Base-by-base conservation (phyloP, 2,113 vertebrate species). In the Mungos mungo region DNA sequence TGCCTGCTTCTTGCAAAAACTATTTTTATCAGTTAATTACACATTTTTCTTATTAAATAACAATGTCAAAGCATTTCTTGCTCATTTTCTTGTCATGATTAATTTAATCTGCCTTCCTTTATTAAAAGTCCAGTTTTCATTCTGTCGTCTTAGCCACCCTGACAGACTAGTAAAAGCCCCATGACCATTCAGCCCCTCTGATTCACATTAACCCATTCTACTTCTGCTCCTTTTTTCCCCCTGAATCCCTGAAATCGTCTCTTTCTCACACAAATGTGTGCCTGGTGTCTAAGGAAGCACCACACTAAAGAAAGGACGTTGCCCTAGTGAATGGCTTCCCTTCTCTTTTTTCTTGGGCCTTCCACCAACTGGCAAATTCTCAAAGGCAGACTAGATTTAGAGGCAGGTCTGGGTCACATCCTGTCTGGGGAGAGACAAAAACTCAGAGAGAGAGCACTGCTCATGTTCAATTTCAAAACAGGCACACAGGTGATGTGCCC, bases 71-170 rank as follows among this genome's bases (percentile, higher is more conserved):
- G 83, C 38, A 9, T 96, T 98, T 98, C 97, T 98, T 86, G 96
- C 98, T 99, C 98, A 97, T 98, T 98, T 98, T 95, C 98, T 98
- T 98, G 98, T 97, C 97, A 97, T 98, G 98, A 98, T 98, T 98
- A 98, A 98, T 98, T 98, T 97, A 97, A 97, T 98, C 98, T 98
- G 97, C 98, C 97, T 96, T 97, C 97, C 94, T 98, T 98, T 98
- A 97, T 97, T 98, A 98, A 98, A 97, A 97, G 93, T 98, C 98
- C 98, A 63, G 93, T 98, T 98, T 98, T 97, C 83, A 96, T 98
- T 84, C 98, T 96, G 96, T 89, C 66, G 35, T 98, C 97, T 97
- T 95, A 98, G 97, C 98, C 96, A 95, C 85, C 92, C 82, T 97
- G 95, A 93, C 95, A 98, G 84, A 82, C 90, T 97, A 68, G 88